Conservation (phyloP, 2,888 invertebrate genomes). For the Charanyca ferruginea region DNA sequence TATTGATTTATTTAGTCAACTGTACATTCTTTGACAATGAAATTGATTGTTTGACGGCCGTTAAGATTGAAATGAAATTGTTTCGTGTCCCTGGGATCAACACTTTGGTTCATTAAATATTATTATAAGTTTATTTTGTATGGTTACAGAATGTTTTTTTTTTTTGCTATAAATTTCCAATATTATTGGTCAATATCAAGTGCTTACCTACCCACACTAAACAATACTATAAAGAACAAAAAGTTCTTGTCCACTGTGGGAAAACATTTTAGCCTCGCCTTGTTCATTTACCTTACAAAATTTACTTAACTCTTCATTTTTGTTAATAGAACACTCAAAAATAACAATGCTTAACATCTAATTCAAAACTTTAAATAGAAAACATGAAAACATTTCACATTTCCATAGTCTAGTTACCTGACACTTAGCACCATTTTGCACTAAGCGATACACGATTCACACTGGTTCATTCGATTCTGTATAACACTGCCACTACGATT, state of each 20-base stretch:
- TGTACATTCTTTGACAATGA: slow-evolving; percentile 49
- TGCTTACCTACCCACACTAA: neutral
- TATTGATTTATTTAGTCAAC: slow-evolving; percentile 60
- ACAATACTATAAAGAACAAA: neutral
- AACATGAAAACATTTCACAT: slow-evolving; percentile 41
- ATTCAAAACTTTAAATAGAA: slow-evolving; percentile 29
- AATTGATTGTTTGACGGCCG: slow-evolving; percentile 43
- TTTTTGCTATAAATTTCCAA: neutral
- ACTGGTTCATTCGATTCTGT: slow-evolving; percentile 66
- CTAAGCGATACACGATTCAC: slow-evolving; percentile 67
- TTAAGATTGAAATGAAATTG: slow-evolving; percentile 32
- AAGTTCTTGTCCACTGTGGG: neutral
- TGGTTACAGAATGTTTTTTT: neutral
- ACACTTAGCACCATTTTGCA: slow-evolving; percentile 86
- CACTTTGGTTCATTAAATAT: neutral
- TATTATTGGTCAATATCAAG: neutral
- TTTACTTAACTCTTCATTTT: neutral
- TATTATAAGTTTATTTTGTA: too few relatives aligned
- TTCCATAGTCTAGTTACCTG: slow-evolving; percentile 81
- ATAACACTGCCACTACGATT: slow-evolving; percentile 64
- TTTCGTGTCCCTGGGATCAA: slow-evolving; percentile 7
- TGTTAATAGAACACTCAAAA: slow-evolving; percentile 5
- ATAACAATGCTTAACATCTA: neutral
- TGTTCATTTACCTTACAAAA: neutral
- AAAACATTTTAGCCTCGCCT: neutral